A percentile compares a stretch with the other conserved stretches of the same genome.
Conservation (phyloP, 2,888 invertebrate genomes). For the Entomobrya proxima region DNA sequence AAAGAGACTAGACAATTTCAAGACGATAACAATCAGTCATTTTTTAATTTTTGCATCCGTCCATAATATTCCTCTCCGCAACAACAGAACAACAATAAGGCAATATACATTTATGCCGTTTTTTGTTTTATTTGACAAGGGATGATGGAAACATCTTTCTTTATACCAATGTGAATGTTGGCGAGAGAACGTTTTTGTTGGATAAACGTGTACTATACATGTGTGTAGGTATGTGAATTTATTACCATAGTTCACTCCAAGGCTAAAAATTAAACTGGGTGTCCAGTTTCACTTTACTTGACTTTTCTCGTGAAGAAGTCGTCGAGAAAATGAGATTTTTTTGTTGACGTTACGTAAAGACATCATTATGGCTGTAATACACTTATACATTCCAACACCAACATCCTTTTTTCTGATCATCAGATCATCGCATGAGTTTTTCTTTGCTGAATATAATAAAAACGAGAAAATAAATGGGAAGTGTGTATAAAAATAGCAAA, state of each 20-base stretch:
- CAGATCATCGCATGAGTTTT: no score
- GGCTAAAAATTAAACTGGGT: neutral
- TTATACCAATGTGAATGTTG: slow-evolving; percentile 1
- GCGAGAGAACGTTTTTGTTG: neutral
- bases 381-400: no score
- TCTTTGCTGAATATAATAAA: no score
- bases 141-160: slow-evolving; percentile 4
- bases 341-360: no score
- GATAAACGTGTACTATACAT: neutral
- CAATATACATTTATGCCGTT: no score
- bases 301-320: neutral
- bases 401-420: neutral
- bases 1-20: neutral
- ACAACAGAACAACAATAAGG: neutral
- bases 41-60: neutral
- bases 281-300: neutral
- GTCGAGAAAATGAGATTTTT: neutral
- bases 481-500: no score
- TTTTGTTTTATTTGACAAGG: neutral
- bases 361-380: no score
- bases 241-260: neutral
- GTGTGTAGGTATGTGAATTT: neutral
- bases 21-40: slow-evolving; percentile 13
- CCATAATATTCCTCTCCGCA: no score
- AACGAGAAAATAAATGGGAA: no score